Evolutionary conservation across 2,113 vertebrate genomes (phyloP).

Genomic region (Bothrops jararaca): DNA sequence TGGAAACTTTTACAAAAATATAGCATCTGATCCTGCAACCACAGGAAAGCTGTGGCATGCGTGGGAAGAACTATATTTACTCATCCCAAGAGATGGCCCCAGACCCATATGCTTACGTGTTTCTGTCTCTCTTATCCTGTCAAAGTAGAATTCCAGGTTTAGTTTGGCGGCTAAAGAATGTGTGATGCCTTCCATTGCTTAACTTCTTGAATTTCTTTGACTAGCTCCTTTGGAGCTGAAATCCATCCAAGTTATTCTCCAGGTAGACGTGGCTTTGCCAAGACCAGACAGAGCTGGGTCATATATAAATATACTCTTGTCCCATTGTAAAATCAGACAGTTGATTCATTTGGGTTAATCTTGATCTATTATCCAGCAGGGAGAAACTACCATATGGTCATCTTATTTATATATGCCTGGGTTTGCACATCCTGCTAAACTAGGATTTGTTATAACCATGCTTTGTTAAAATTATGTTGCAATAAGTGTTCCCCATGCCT

Average conservation of each 20-base stretch:
- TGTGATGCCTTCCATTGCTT: not conserved
- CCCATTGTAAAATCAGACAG: not conserved
- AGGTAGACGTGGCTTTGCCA: not conserved
- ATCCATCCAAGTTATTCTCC: not conserved
- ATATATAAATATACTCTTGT: not conserved
- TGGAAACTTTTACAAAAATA: slow-evolving; percentile 46
- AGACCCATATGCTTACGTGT: slow-evolving; percentile 23
- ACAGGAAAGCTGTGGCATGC: slow-evolving; percentile 1
- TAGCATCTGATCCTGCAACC: slow-evolving; percentile 18
- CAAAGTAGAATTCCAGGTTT: not conserved
- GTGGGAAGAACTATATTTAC: slow-evolving; percentile 38
- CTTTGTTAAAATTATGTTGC: not conserved
- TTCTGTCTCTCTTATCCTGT: rapidly evolving
- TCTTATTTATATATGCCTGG: not conserved
- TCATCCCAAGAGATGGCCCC: slow-evolving; percentile 47
- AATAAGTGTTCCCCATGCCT: not conserved
- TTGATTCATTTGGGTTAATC: not conserved
- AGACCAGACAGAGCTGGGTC: not conserved
- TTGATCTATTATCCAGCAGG: not conserved
- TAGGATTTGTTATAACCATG: not conserved
- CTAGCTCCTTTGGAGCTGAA: not conserved
- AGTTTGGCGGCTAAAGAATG: not conserved
- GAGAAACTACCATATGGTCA: not conserved
- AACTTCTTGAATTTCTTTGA: not conserved
- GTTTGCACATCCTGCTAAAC: not conserved